These are phyloP conservation scores for Conus betulinus DNA, from an alignment of 1,140 invertebrate species.

Conservation along the genomic window DNA sequence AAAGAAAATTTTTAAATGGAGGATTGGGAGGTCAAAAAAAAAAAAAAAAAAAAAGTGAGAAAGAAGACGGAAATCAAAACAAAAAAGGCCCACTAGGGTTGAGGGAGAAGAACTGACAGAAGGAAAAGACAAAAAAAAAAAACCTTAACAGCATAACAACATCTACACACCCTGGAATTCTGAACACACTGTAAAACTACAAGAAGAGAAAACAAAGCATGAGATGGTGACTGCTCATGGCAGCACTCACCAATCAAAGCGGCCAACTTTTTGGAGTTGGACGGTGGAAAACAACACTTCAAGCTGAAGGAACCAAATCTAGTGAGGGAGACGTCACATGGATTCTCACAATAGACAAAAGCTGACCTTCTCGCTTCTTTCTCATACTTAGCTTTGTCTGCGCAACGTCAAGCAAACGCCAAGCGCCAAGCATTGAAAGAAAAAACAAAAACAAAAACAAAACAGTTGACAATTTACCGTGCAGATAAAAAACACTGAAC, in stretches of 20 bases:
- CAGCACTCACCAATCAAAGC: slow-evolving; percentile 49
- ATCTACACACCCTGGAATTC: too few species aligned
- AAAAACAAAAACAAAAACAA: background rate
- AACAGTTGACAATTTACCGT: background rate
- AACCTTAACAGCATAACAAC: too few species aligned
- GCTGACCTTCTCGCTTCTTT: slow-evolving; percentile 34
- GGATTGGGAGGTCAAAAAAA: too few species aligned
- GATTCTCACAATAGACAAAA: slow-evolving; percentile 46
- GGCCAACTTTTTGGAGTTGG: slow-evolving; percentile 57
- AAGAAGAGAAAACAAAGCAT: background rate
- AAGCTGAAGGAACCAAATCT: slow-evolving; percentile 42
- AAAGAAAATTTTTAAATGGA: too few species aligned
- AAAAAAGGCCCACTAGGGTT: too few species aligned
- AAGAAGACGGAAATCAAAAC: too few species aligned
- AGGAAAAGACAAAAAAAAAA: too few species aligned
- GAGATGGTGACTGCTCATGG: background rate
- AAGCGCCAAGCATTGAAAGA: slow-evolving; percentile 26
- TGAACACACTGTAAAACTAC: background rate
- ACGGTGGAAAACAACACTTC: slow-evolving; percentile 46
- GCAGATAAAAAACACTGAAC: background rate
- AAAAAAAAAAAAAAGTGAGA: too few species aligned
- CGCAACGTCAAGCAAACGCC: slow-evolving; percentile 32
- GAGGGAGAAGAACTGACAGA: too few species aligned
- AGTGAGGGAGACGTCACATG: slow-evolving; percentile 35
- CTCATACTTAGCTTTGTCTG: slow-evolving; percentile 45